Evolutionary conservation across 1,140 invertebrate genomes (phyloP).

Genomic region (Nebria ingens): DNA sequence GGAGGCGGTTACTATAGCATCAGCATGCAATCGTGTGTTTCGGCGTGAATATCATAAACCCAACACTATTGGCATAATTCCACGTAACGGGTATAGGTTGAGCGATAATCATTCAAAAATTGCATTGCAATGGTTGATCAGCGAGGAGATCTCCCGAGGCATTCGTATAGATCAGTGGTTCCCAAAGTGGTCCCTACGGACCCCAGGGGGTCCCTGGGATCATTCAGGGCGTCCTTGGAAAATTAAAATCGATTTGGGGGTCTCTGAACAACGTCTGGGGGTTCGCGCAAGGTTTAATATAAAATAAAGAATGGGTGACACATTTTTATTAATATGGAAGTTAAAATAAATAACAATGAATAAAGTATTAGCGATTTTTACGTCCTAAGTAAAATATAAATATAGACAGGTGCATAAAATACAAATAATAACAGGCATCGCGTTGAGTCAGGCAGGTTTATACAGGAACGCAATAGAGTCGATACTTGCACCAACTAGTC

Average conservation of each 20-base stretch:
- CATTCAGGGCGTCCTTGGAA: slow-evolving; percentile 9
- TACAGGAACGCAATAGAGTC: not conserved
- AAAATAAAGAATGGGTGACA: not conserved
- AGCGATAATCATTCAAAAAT: not conserved
- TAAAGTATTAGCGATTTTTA: slow-evolving; percentile 9
- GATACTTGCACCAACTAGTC: not conserved
- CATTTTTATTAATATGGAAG: not conserved
- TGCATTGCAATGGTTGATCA: not conserved
- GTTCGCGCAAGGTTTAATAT: slow-evolving; percentile 10
- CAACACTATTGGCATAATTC: not conserved
- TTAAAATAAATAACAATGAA: not conserved
- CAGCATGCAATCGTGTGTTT: not conserved
- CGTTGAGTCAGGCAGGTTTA: not conserved
- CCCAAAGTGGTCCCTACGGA: too few relatives aligned
- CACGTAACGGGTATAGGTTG: not conserved
- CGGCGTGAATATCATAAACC: not conserved
- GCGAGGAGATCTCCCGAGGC: not conserved
- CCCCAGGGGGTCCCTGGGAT: not conserved
- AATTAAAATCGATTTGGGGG: slow-evolving; percentile 11
- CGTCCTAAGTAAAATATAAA: not conserved
- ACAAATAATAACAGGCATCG: not conserved
- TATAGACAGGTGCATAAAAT: not conserved
- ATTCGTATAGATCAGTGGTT: too few relatives aligned
- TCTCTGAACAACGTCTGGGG: slow-evolving; percentile 10
- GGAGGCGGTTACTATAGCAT: not conserved